phyloP scores from a whole-genome alignment of 2,113 vertebrate genomes.

The Plestiodon gilberti region DNA sequence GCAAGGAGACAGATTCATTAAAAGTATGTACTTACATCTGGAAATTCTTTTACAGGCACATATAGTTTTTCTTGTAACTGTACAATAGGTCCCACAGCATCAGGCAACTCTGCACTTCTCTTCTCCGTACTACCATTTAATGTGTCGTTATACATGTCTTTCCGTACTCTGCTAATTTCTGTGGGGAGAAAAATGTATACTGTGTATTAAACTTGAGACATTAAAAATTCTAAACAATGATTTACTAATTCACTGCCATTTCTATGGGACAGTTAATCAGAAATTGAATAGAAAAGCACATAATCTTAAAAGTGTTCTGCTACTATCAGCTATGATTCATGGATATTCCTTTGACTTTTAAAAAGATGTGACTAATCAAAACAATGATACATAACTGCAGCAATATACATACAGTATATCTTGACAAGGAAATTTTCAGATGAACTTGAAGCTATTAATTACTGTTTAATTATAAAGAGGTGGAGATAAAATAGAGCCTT shows the following conservation, averaged over 20 bases:
- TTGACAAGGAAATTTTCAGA: not conserved
- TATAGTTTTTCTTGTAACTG: conserved; percentile 99
- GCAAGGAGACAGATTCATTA: conserved; percentile 49
- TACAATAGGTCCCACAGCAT: conserved; percentile 93
- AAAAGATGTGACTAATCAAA: not conserved
- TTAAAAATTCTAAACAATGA: conserved; percentile 43
- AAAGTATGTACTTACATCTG: conserved; percentile 90
- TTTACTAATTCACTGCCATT: not conserved
- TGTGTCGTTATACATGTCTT: conserved; percentile 99
- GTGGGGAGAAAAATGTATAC: conserved; percentile 73
- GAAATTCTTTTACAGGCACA: conserved; percentile 98
- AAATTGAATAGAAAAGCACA: not conserved
- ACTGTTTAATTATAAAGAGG: no score
- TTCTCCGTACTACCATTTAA: conserved; percentile 96
- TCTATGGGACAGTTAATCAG: not conserved
- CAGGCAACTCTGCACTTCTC: conserved; percentile 93
- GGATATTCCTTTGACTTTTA: not conserved
- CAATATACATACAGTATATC: not conserved
- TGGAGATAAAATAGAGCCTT: no score
- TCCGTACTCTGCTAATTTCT: conserved; percentile 99
- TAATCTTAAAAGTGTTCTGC: not conserved
- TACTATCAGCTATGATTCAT: not conserved
- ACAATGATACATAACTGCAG: not conserved
- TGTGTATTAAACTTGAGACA: conserved; percentile 68
- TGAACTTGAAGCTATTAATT: no score